Percentiles rank a stretch among this genome's conserved stretches.
phyloP scores from a whole-genome alignment of 2,888 invertebrate species.

The Xylota sylvarum region DNA sequence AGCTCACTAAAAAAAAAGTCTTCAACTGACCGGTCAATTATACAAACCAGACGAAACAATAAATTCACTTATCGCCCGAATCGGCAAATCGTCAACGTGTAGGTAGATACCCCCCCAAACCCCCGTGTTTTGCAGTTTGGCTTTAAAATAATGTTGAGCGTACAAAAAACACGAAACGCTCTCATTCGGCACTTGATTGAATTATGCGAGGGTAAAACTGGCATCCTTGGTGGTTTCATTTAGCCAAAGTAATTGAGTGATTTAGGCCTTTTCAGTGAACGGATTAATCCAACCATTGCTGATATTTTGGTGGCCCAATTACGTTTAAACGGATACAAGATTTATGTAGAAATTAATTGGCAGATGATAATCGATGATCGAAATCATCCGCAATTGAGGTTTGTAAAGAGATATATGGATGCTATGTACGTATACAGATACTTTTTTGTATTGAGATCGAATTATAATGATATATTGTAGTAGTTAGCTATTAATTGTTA shows the following conservation, averaged over 20 bases:
- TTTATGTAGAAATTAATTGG: conserved; percentile 76
- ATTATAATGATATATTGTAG: conserved; percentile 29
- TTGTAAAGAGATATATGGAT: conserved; percentile 13
- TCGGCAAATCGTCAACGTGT: conserved; percentile 72
- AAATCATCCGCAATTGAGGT: conserved; percentile 46
- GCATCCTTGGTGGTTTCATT: conserved; percentile 71
- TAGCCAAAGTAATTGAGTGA: conserved; percentile 74
- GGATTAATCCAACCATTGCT: conserved; percentile 57
- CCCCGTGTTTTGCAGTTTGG: background rate
- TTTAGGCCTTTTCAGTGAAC: conserved; percentile 54
- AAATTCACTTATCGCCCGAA: conserved; percentile 76
- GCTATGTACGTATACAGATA: background rate
- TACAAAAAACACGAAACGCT: conserved; percentile 9
- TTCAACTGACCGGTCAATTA: conserved; percentile 61
- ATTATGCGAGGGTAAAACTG: conserved; percentile 58
- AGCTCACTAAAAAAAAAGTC: background rate
- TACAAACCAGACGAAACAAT: conserved; percentile 72
- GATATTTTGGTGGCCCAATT: conserved; percentile 74
- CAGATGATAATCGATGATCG: conserved; percentile 75
- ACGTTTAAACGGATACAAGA: conserved; percentile 71
- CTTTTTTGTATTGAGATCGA: background rate
- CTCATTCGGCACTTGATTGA: conserved; percentile 68
- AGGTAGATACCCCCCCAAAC: conserved; percentile 12
- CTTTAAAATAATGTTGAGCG: conserved; percentile 51
- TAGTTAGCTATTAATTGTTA: conserved; percentile 30